Conservation (phyloP, 2,113 vertebrate species). For the Oreochromis niloticus region DNA sequence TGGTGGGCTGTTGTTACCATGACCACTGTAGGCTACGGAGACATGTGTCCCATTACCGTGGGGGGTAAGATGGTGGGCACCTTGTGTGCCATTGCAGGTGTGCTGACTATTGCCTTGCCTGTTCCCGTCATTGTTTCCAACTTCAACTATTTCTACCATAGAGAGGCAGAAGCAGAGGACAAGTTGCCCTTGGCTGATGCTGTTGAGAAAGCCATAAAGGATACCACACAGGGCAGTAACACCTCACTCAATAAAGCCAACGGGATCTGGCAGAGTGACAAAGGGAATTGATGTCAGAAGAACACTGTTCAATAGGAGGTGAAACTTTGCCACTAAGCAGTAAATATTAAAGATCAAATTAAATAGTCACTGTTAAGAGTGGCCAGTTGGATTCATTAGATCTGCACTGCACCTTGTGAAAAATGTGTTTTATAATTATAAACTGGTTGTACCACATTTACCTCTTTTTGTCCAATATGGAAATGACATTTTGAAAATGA, state of each 20-base stretch:
- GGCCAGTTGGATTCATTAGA: neutral
- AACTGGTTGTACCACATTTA: slow-evolving; percentile 7
- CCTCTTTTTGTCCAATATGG: slow-evolving; percentile 16
- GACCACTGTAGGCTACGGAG: slow-evolving; percentile 97
- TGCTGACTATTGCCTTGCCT: slow-evolving; percentile 92
- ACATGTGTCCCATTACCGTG: slow-evolving; percentile 92
- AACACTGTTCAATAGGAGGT: neutral
- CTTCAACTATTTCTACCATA: slow-evolving; percentile 98
- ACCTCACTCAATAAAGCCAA: slow-evolving; percentile 82
- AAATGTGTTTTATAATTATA: neutral
- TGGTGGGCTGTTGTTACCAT: slow-evolving; percentile 99
- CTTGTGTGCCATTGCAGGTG: slow-evolving; percentile 92
- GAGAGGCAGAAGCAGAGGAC: slow-evolving; percentile 92
- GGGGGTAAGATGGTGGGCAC: slow-evolving; percentile 94
- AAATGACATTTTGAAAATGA: neutral
- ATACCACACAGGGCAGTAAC: slow-evolving; percentile 68
- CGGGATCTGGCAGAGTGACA: slow-evolving; percentile 72
- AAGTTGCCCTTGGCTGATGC: slow-evolving; percentile 73
- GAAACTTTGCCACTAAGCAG: neutral
- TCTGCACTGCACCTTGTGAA: neutral
- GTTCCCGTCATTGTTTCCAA: slow-evolving; percentile 98
- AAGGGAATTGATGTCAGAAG: slow-evolving; percentile 8
- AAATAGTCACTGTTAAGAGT: neutral
- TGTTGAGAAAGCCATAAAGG: slow-evolving; percentile 68
- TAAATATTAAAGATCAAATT: neutral